Conservation (phyloP, 2,797 vertebrate genomes). For the Limnodromus scolopaceus region DNA sequence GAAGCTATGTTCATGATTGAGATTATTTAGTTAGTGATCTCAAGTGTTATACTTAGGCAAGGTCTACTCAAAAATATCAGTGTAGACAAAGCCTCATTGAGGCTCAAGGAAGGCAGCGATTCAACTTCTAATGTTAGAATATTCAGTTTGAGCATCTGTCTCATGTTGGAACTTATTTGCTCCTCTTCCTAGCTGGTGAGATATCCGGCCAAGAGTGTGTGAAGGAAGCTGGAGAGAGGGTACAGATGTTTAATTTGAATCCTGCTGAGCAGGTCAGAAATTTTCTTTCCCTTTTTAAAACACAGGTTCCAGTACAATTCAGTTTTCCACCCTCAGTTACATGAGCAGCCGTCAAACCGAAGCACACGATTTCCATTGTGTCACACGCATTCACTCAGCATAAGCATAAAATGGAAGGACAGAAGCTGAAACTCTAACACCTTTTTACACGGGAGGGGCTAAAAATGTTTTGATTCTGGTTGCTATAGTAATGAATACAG, state of each 20-base stretch:
- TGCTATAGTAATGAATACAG: constrained; percentile 19
- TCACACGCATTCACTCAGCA: background rate
- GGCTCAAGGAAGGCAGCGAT: background rate
- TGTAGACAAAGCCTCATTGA: background rate
- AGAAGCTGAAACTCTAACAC: background rate
- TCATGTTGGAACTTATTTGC: background rate
- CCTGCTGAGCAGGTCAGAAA: background rate
- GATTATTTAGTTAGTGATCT: background rate
- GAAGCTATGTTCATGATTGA: background rate
- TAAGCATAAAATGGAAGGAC: background rate
- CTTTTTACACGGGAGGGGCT: background rate
- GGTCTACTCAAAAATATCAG: background rate
- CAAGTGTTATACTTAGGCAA: background rate
- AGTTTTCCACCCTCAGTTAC: background rate
- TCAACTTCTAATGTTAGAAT: background rate
- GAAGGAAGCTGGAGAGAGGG: background rate
- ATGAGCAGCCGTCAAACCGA: background rate
- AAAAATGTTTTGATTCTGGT: constrained; percentile 1
- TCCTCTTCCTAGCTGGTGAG: background rate
- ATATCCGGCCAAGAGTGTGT: background rate
- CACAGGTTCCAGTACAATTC: background rate
- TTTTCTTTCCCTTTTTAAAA: background rate
- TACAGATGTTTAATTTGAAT: background rate
- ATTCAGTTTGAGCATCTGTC: background rate
- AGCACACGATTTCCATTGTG: background rate